Base-by-base conservation (phyloP, 1,140 invertebrate species). In the Drosophila pectinifera region DNA sequence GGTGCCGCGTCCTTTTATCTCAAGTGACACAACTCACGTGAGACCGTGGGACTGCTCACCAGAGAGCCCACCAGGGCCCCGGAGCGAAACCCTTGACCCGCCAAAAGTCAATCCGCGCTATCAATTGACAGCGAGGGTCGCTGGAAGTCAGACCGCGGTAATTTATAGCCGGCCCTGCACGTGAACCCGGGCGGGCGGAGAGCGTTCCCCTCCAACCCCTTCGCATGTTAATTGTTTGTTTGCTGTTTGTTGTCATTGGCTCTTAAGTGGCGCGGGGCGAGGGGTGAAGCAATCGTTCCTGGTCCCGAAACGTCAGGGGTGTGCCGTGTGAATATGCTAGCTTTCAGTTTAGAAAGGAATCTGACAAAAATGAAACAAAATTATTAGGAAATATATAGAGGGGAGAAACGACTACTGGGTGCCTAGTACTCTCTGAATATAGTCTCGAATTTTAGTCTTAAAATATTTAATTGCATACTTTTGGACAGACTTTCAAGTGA, bases 141-240 rank as follows among this genome's bases (percentile, higher is more conserved):
- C 70, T 43, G 57, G 83, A 75, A 91, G 88, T 88, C 88, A 78
- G 79, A 79, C 84, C 90, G 63, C 61, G 46, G 73, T 91, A 77
- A 91, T 91, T 91, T 91, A 91, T 91, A 88, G 77, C 69, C 46
- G 38, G 41, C 36, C 45, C 53, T 46, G 51, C 89, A 91, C 90
- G 84, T 91, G 89, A 91, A 82, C 81, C 69, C 48, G 5, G 26
- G 7, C 11, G 8, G 1, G 8, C 7, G 8, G n/a, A n/a, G n/a
- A n/a, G 31, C 31, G 18, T 49, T 51, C 56, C 31, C 48, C 62
- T 38, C 77, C 49, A 51, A 59, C 78, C 73, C 51, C 61, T 75
- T 75, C 43, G 42, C 59, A 70, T 84, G 90, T 91, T 91, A 91
- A 91, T 91, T 91, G 90, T 91, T 91, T 91, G 89, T 91, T 91